Percentiles rank a stretch among this genome's conserved stretches.
These are phyloP conservation scores for Ostrea denselamellosa DNA, from an alignment of 1,140 invertebrate genomes.

Conservation along the genomic window DNA sequence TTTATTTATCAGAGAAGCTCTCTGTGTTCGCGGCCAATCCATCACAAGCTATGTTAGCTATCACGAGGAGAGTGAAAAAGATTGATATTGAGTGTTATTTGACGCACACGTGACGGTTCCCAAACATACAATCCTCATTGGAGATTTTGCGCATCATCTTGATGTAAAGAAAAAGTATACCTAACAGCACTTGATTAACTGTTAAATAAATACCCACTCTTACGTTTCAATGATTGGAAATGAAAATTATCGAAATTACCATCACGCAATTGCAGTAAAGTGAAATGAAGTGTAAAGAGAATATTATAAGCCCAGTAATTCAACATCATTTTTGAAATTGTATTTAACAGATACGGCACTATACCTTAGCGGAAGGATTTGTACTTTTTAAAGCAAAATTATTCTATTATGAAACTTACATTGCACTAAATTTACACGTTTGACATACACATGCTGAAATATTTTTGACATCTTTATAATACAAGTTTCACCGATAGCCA, in stretches of 20 bases:
- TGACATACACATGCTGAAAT: too few relatives aligned
- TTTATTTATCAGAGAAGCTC: slow-evolving; percentile 20
- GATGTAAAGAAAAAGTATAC: slow-evolving; percentile 18
- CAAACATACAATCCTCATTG: not conserved
- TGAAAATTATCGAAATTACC: slow-evolving; percentile 12
- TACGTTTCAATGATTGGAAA: not conserved
- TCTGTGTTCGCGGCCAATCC: not conserved
- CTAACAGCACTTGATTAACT: not conserved
- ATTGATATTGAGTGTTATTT: slow-evolving; percentile 23
- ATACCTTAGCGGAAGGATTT: too few relatives aligned
- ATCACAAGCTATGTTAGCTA: slow-evolving; percentile 20
- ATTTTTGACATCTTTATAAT: too few relatives aligned
- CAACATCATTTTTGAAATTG: not conserved
- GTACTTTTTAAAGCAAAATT: too few relatives aligned
- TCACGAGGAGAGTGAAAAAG: slow-evolving; percentile 23
- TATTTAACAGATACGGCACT: not conserved
- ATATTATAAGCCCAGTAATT: not conserved
- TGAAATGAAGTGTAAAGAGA: not conserved
- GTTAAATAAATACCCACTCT: slow-evolving; percentile 17
- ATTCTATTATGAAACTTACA: too few relatives aligned
- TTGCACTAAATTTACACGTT: too few relatives aligned
- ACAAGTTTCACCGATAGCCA: too few relatives aligned
- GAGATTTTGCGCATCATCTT: not conserved
- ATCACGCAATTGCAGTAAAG: not conserved
- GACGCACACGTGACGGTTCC: not conserved